Base-by-base conservation (phyloP, 2,797 vertebrate genomes). In the Falco novaeseelandiae region DNA sequence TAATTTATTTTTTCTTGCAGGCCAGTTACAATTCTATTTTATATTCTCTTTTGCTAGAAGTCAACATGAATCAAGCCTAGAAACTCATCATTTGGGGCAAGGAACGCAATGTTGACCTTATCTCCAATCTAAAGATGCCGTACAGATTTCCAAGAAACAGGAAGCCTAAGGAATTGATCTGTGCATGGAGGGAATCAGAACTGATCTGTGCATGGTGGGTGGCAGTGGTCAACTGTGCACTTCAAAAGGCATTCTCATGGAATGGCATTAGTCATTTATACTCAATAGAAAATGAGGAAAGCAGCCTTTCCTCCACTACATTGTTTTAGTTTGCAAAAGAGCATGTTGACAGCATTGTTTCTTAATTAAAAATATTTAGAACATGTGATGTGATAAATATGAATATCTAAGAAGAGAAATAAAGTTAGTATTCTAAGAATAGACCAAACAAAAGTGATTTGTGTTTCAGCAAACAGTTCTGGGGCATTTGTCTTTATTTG, bases 1-100 rank as follows among this genome's bases (percentile, higher is more conserved):
- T 94, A 58, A 76, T 93, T 89, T 87, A 77, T 89, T 95, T 96
- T 92, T 90, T 63, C 87, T 83, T 25, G 72, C 85, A 88, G 65
- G 65, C 54, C 85, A 51, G 58, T 82, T 91, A 71, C 54, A n/a
- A 38, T 84, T 93, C 54, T 14, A 88, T 72, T 95, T 95, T 91
- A 72, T 79, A 93, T 93, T 94, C 73, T 17, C 18, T 86, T 82
- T 72, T 20, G 34, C 78, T 62, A 86, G 70, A 76, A 96, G 80
- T 66, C 73, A 72, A 79, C 58, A 21, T 23, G 89, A 89, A 95
- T 93, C 77, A 85, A 96, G 55, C 51, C 74, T 87, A 27, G 81
- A 85, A 79, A 80, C 81, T 83, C 83, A 73, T 93, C 79, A 72
- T 91, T 62, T 40, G 80, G 85, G 81, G 66, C 70, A 61, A 77